These are phyloP conservation scores for Phaetusa simplex DNA, from an alignment of 2,113 vertebrate genomes.

Conservation along the genomic window DNA sequence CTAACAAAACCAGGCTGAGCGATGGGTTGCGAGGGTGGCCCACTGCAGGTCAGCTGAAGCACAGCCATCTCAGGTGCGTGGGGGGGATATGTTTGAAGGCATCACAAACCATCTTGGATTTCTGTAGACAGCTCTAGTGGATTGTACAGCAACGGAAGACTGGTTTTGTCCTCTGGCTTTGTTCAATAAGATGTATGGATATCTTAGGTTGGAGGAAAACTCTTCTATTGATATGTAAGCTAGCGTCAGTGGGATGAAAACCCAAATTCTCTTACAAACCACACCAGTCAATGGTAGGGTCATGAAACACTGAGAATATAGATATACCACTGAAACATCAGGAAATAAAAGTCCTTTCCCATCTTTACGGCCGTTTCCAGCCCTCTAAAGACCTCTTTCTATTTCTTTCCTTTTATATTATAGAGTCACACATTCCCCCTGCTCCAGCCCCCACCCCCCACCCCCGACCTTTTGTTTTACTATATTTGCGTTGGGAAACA, in stretches of 20 bases:
- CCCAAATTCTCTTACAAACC: conserved; percentile 27
- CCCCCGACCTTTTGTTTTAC: neutral
- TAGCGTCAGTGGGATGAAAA: conserved; percentile 9
- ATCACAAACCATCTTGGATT: neutral
- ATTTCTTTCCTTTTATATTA: neutral
- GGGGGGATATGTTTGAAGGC: neutral
- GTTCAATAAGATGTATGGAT: neutral
- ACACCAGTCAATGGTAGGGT: neutral
- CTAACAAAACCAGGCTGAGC: neutral
- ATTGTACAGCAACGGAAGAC: neutral
- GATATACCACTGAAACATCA: neutral
- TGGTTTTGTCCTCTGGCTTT: neutral
- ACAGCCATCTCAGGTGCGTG: neutral
- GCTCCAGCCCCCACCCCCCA: too few species aligned
- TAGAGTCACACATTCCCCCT: neutral
- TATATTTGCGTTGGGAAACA: neutral
- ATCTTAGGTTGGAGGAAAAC: neutral
- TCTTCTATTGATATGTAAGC: conserved; percentile 45
- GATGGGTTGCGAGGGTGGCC: neutral
- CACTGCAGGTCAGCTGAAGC: neutral
- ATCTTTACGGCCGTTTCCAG: neutral
- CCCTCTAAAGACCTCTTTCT: neutral
- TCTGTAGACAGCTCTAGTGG: neutral
- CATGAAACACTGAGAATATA: neutral
- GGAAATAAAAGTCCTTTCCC: conserved; percentile 12